Evolutionary conservation across 2,888 invertebrate species (phyloP), one percentile per base, ranked within the genome.

Genomic region (Cataglyphis altisquamis): DNA sequence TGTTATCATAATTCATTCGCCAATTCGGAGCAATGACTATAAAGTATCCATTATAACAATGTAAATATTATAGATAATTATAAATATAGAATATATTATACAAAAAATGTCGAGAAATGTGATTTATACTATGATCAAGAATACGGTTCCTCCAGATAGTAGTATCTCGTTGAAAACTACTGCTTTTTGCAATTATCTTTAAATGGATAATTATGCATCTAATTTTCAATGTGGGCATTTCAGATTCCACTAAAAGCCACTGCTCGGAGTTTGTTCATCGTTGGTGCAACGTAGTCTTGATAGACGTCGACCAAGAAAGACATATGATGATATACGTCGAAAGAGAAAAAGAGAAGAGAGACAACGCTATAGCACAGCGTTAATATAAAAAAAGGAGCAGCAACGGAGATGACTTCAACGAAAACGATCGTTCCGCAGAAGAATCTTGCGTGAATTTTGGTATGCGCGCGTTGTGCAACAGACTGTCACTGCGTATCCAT

Each of bases 301-400:
- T 87, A 89, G 89, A 84, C 88, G 68, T 0, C 21, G 25, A 25
- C 57, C 81, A 83, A 86, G 86, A 87, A 83, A 89, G 84, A 84
- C 73, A 84, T n/a, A 45, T 86, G 83, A 87, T 82, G 85, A 55
- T 81, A 72, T 72, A 78, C 21, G 62, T 82, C 66, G 36, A 64
- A n/a, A 67, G 41, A 82, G 82, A 15, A 57, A 45, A 0, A 12
- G 84, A 10, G 57, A 29, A 9, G 10, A 41, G 10, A 41, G 32
- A 57, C 32, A 60, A 45, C 21, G 60, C 18, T 67, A 55, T n/a
- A 39, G 15, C 21, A 52, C 39, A 39, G 29, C 41, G 39, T 21
- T 45, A 15, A 25, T 45, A 18, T 48, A 32, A 48, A 12, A 39
- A 52, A 25, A 75, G 36, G 32, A 57, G 18, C 25, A 21, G 10